phyloP scores from a whole-genome alignment of 1,140 invertebrate species.

The Brachionus angularis region DNA sequence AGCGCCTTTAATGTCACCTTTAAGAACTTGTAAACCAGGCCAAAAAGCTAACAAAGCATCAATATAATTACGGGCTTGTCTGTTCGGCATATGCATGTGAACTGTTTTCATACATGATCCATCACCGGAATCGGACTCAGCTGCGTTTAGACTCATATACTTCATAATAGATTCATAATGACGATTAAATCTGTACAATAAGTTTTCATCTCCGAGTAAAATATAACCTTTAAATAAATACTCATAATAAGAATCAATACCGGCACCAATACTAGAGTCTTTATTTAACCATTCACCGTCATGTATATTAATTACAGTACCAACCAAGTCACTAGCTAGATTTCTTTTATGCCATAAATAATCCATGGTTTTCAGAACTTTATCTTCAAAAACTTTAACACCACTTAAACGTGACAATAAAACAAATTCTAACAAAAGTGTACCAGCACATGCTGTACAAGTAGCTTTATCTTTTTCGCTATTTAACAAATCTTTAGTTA shows the following conservation, averaged over 20 bases:
- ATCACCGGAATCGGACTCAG: slow-evolving; percentile 60
- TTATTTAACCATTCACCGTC: slow-evolving; percentile 88
- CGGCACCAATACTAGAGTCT: slow-evolving; percentile 95
- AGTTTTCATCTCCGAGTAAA: slow-evolving; percentile 70
- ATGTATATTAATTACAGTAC: slow-evolving; percentile 66
- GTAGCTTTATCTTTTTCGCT: slow-evolving; percentile 65
- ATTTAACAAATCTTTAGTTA: slow-evolving; percentile 10
- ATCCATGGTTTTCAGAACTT: slow-evolving; percentile 92
- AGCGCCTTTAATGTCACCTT: slow-evolving; percentile 88
- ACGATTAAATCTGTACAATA: slow-evolving; percentile 81
- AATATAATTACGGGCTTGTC: slow-evolving; percentile 92
- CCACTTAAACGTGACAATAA: slow-evolving; percentile 85
- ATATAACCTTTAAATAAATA: slow-evolving; percentile 88
- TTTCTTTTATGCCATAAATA: slow-evolving; percentile 89
- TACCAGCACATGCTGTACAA: slow-evolving; percentile 95
- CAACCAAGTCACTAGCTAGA: slow-evolving; percentile 65
- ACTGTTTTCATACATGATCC: slow-evolving; percentile 91
- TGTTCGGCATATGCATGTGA: slow-evolving; percentile 93
- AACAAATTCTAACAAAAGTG: slow-evolving; percentile 94
- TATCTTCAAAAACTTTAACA: slow-evolving; percentile 73
- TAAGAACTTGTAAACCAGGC: slow-evolving; percentile 78
- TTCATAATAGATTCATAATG: slow-evolving; percentile 89
- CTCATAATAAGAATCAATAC: slow-evolving; percentile 97
- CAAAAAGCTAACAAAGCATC: slow-evolving; percentile 93
- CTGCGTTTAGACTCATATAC: slow-evolving; percentile 6